A percentile compares a stretch with the other conserved stretches of the same genome.
Evolutionary conservation across 2,113 vertebrate genomes (phyloP).

Genomic region (Podiceps cristatus): DNA sequence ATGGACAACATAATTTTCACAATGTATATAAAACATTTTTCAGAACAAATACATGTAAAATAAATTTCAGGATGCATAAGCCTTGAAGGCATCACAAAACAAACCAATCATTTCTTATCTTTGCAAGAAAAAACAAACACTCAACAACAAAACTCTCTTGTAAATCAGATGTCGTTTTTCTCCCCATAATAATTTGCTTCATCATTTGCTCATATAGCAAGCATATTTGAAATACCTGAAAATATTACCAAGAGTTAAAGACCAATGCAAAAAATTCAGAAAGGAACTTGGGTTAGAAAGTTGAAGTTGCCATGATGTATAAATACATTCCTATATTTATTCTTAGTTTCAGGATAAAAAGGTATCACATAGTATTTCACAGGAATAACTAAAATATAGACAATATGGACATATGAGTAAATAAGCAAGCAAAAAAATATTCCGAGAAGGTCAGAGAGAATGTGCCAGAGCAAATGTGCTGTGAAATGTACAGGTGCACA

Average conservation of each 20-base stretch:
- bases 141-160: not conserved
- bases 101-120: not conserved
- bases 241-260: not conserved
- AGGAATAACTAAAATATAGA: not conserved
- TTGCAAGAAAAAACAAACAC: not conserved
- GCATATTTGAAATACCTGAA: not conserved
- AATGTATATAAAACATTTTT: not conserved
- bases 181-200: not conserved
- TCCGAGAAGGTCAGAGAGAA: not conserved
- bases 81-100: not conserved
- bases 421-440: not conserved
- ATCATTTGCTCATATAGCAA: not conserved
- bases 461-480: not conserved
- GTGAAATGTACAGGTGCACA: not conserved
- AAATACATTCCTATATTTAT: not conserved
- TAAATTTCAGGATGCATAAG: not conserved
- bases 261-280: not conserved
- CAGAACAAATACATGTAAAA: not conserved
- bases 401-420: not conserved
- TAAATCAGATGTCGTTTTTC: not conserved
- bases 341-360: not conserved
- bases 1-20: not conserved
- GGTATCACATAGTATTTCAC: not conserved
- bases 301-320: not conserved
- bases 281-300: not conserved